A percentile compares a stretch with the other conserved stretches of the same genome.
Conservation (phyloP, 1,140 invertebrate genomes). For the Saxidomus purpurata region DNA sequence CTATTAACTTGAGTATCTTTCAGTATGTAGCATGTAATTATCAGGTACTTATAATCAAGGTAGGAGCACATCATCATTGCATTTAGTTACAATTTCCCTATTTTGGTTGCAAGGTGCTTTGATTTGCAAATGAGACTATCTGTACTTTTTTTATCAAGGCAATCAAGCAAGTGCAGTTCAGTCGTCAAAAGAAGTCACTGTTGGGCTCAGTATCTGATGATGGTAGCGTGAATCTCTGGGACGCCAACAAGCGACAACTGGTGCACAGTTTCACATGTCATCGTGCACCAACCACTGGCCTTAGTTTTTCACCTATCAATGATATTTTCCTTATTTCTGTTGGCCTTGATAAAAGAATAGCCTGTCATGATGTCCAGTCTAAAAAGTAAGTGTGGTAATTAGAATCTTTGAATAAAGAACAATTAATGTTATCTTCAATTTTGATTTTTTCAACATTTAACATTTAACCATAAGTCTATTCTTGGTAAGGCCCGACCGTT, state of each 20-base stretch:
- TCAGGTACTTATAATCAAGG: too few species aligned
- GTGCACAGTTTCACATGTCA: constrained; percentile 83
- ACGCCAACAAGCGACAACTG: constrained; percentile 82
- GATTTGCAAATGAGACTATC: too few species aligned
- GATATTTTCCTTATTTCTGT: constrained; percentile 85
- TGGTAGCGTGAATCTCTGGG: constrained; percentile 85
- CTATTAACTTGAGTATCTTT: too few species aligned
- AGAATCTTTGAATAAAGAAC: too few species aligned
- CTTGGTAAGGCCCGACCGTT: too few species aligned
- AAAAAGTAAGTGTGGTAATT: constrained; percentile 82
- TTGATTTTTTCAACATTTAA: too few species aligned
- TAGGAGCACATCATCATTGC: too few species aligned
- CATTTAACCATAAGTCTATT: too few species aligned
- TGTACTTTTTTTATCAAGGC: constrained; percentile 76
- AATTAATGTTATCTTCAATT: too few species aligned
- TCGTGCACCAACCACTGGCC: constrained; percentile 82
- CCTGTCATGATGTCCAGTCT: constrained; percentile 84
- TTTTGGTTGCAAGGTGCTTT: too few species aligned
- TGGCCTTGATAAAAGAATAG: constrained; percentile 86
- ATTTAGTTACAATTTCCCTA: too few species aligned
- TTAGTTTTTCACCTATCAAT: constrained; percentile 86
- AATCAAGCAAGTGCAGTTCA: constrained; percentile 84
- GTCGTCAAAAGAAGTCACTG: constrained; percentile 81
- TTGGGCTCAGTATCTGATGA: constrained; percentile 85
- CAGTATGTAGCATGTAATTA: too few species aligned